These are phyloP conservation scores for Neotoxoptera formosana DNA, from an alignment of 1,140 invertebrate species.

Conservation along the genomic window DNA sequence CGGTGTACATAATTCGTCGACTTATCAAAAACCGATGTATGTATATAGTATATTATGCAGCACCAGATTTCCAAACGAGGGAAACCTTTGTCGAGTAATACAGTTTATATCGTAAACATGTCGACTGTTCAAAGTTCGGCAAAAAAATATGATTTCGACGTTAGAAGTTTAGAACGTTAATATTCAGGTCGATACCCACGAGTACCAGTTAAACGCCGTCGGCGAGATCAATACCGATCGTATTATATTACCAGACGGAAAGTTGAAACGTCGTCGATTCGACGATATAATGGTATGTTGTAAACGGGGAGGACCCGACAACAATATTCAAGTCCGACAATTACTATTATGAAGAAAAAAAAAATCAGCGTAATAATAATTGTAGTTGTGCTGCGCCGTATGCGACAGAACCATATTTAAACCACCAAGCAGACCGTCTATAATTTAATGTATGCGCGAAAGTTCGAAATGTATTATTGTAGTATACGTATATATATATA, in stretches of 20 bases:
- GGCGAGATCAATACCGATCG: background rate
- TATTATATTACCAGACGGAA: background rate
- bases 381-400: background rate
- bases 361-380: background rate
- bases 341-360: background rate
- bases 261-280: background rate
- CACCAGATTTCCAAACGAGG: background rate
- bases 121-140: background rate
- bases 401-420: background rate
- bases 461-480: background rate
- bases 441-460: conserved; percentile 14
- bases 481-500: background rate
- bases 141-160: background rate
- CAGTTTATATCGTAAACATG: too few species aligned
- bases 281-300: background rate
- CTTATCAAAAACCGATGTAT: too few species aligned
- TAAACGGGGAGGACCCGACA: background rate
- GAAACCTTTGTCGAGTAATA: background rate
- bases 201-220: background rate
- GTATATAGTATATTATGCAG: too few species aligned
- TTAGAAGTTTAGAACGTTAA: background rate
- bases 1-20: too few species aligned
- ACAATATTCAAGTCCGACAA: background rate
- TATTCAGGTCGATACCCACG: background rate
- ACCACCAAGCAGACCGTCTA: background rate